Percentiles rank a stretch among this genome's conserved stretches.
Evolutionary conservation across 2,113 vertebrate species (phyloP).

Genomic region (Halichoerus grypus): DNA sequence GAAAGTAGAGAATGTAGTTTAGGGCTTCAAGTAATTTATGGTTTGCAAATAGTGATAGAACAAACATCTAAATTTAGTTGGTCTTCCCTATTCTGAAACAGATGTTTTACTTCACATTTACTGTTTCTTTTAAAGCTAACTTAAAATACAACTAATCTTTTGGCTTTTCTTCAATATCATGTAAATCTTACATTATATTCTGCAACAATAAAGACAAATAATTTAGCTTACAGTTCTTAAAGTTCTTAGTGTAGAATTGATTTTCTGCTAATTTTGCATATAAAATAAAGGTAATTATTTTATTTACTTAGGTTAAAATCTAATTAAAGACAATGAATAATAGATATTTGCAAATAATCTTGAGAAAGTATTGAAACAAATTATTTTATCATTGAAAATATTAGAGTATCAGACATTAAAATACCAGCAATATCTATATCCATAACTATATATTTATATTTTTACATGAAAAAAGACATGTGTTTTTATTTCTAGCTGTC

Average conservation of each 20-base stretch:
- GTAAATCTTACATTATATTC: slow-evolving; percentile 28
- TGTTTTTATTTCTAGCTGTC: neutral
- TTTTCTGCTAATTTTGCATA: neutral
- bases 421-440: neutral
- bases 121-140: neutral
- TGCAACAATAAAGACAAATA: neutral
- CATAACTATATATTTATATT: neutral
- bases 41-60: neutral
- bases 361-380: neutral
- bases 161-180: neutral
- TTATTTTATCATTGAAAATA: neutral
- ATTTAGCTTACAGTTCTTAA: neutral
- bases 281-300: neutral
- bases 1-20: neutral
- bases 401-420: neutral
- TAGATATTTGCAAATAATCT: neutral
- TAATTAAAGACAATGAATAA: neutral
- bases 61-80: neutral
- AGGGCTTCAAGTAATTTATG: neutral
- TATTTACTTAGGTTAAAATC: neutral
- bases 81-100: neutral
- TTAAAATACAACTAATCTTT: neutral
- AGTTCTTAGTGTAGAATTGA: neutral
- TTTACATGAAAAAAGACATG: neutral
- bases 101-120: neutral